A percentile compares a stretch with the other conserved stretches of the same genome.
These are phyloP conservation scores for Leptinotarsa rubiginosa DNA, from an alignment of 2,888 invertebrate species.

Conservation along the genomic window DNA sequence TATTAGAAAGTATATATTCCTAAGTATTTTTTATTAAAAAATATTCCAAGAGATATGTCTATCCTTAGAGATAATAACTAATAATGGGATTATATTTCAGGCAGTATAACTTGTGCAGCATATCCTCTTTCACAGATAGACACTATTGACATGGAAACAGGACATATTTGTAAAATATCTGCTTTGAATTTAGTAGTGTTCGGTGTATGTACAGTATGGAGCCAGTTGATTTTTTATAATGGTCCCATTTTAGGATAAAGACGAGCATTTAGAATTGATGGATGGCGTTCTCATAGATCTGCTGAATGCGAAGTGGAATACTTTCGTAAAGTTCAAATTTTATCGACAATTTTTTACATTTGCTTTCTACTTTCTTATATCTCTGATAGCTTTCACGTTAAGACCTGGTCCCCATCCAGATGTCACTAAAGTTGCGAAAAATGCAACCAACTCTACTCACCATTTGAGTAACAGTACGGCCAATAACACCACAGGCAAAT, in stretches of 20 bases:
- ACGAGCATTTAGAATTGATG: conserved; percentile 93
- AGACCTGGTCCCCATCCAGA: conserved; percentile 82
- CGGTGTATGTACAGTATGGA: conserved; percentile 76
- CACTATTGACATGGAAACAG: conserved; percentile 91
- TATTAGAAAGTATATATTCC: too few species aligned
- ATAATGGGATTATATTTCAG: conserved; percentile 58
- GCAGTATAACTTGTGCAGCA: conserved; percentile 94
- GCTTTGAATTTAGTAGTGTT: conserved; percentile 96
- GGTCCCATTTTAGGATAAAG: conserved; percentile 81
- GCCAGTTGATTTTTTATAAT: neutral
- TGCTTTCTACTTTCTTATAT: conserved; percentile 89
- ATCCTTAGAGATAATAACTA: neutral
- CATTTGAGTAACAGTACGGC: conserved; percentile 43
- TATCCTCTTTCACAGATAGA: conserved; percentile 96
- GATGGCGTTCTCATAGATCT: conserved; percentile 95
- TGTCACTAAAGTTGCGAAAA: conserved; percentile 48
- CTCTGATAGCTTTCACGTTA: conserved; percentile 87
- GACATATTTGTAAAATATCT: conserved; percentile 94
- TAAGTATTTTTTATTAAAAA: too few species aligned
- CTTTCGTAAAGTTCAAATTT: conserved; percentile 94
- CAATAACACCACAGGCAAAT: conserved; percentile 27
- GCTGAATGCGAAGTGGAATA: conserved; percentile 97
- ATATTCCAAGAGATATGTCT: neutral
- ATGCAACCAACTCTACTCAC: conserved; percentile 25
- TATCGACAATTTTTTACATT: conserved; percentile 93